Evolutionary conservation across 35 echinoderm and acorn worm genomes (phyloP).

Genomic region (Ptychodera flava): DNA sequence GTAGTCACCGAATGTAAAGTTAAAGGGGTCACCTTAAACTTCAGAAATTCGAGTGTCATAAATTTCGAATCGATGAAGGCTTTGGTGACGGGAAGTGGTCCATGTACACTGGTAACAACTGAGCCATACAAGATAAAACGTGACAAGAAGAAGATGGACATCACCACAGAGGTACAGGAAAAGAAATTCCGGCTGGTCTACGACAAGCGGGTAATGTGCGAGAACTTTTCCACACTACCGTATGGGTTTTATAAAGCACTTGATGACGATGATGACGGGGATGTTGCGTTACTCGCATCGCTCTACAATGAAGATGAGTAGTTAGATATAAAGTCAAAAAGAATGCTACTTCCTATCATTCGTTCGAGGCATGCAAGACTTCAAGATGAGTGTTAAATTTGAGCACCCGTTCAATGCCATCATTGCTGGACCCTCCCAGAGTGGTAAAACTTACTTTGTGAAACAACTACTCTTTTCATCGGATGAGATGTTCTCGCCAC

Average conservation of each 20-base stretch:
- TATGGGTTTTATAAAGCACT: not conserved
- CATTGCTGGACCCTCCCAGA: not conserved
- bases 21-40: not conserved
- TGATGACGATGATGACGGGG: too few relatives aligned
- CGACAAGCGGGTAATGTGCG: not conserved
- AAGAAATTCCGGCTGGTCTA: not conserved
- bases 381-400: not conserved
- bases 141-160: not conserved
- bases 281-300: too few relatives aligned
- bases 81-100: not conserved
- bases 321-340: too few relatives aligned
- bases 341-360: not conserved
- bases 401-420: not conserved
- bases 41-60: not conserved
- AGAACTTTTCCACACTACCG: not conserved
- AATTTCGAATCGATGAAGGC: not conserved
- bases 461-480: not conserved
- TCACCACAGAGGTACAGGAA: not conserved
- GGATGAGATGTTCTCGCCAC: not conserved
- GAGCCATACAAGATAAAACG: not conserved
- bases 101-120: not conserved
- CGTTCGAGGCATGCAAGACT: not conserved
- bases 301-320: too few relatives aligned
- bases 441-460: slow-evolving; percentile 1
- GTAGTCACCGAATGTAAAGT: not conserved